A percentile compares a stretch with the other conserved stretches of the same genome.
Conservation (phyloP, 2,113 vertebrate species). For the Jacana jacana region DNA sequence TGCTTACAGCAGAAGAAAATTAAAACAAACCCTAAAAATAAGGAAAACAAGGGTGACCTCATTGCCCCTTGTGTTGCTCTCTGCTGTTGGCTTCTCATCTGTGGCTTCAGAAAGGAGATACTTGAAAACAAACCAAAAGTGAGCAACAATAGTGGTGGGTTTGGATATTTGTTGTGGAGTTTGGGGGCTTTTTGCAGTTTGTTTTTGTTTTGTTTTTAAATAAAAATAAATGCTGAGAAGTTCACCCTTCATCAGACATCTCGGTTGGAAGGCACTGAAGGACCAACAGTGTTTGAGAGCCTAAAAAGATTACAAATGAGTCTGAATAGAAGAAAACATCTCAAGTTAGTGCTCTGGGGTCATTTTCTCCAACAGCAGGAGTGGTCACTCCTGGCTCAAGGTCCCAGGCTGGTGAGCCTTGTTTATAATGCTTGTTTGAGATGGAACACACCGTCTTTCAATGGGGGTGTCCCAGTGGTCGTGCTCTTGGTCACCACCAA, state of each 20-base stretch:
- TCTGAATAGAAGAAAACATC: background rate
- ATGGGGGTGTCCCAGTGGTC: rapidly evolving
- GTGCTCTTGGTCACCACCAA: no score
- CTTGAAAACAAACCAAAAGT: background rate
- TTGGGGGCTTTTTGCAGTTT: background rate
- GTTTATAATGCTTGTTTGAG: background rate
- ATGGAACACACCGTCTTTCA: no score
- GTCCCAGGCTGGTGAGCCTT: background rate
- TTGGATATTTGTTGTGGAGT: no score
- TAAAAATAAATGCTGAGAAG: background rate
- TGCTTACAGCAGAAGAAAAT: background rate
- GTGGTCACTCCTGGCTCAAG: background rate
- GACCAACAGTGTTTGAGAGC: background rate
- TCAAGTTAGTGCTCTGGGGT: background rate
- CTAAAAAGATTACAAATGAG: background rate
- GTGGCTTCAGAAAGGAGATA: background rate
- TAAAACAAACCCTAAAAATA: background rate
- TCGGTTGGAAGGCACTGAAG: background rate
- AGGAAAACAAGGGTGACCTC: background rate
- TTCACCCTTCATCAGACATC: background rate
- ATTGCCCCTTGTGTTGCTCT: no score
- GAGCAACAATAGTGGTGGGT: background rate
- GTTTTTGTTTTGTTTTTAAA: background rate
- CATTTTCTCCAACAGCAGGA: background rate
- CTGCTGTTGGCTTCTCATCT: background rate